Evolutionary conservation across 2,797 vertebrate genomes (phyloP), one percentile per base, ranked within the genome.

Genomic region (Protonibea diacanthus): DNA sequence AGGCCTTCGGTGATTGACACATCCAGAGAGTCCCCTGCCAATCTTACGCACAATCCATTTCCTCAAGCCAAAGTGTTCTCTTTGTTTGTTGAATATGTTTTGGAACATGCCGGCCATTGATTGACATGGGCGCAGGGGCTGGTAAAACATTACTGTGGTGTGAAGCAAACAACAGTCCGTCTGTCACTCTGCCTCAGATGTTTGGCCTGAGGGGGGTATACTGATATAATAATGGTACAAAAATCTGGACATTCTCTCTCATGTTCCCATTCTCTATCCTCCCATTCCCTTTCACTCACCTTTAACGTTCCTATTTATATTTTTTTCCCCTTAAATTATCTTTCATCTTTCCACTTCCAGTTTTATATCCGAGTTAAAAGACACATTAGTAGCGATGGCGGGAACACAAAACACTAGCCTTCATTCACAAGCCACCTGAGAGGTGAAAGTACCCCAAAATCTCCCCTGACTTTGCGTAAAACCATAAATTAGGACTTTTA

Each of bases 11-110:
- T 92, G 90, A 93, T 81, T 93, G 91, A 93, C 92, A 89, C 73
- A 76, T 91, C 72, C 89, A 86, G 79, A 87, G 85, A 89, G 83
- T 82, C 86, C 80, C 85, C 84, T 88, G 93, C 87, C 93, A 94
- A 87, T 94, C 93, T 91, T 57, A 17, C 21, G 12, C 81, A 88
- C 89, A 92, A 90, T 92, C 90, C 89, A 95, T 95, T 94, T 94
- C 94, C 94, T 93, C 88, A 62, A 95, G 94, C 93, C 93, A 95
- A 96, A 94, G 87, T 93, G 91, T 93, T 95, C 94, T 95, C 93
- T 94, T 94, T 94, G 92, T 94, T 92, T 88, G 10, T 96, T 95
- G 94, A 96, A 96, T 95, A 95, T 95, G 95, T 95, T 96, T 95
- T 93, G 90, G 94, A 93, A 94, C 94, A 96, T 93, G 94, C 92